A percentile compares a stretch with the other conserved stretches of the same genome.
Conservation (phyloP, 1,140 invertebrate species). For the Brachionus sp. region DNA sequence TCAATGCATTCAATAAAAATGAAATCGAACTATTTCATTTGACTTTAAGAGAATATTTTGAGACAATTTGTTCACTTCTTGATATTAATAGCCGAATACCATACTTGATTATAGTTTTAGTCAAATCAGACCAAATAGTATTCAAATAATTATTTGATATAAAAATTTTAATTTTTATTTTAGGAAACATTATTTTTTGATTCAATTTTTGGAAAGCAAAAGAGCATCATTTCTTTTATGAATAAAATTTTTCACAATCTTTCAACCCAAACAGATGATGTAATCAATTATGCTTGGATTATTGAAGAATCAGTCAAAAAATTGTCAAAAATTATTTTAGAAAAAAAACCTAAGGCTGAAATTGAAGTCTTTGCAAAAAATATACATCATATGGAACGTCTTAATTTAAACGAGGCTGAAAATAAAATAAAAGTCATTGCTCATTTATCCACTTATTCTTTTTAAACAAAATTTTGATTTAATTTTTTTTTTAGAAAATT, state of each 20-base stretch:
- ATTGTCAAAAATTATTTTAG: not conserved
- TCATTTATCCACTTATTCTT: not conserved
- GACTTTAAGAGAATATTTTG: not conserved
- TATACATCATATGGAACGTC: not conserved
- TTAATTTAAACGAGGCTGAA: not conserved
- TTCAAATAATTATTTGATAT: not conserved
- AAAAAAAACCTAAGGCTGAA: not conserved
- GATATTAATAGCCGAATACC: constrained; percentile 4
- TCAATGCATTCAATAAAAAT: not conserved
- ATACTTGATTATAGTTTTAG: not conserved
- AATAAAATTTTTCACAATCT: not conserved
- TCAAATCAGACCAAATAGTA: not conserved
- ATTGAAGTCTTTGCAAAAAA: not conserved
- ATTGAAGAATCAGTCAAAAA: not conserved
- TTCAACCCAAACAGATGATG: not conserved
- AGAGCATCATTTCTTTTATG: not conserved
- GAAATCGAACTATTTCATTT: not conserved
- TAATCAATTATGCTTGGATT: not conserved
- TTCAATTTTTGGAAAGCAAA: not conserved
- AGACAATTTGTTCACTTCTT: not conserved
- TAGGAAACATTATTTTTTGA: constrained; percentile 3
- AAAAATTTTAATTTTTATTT: not conserved
- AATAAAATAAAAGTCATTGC: not conserved
- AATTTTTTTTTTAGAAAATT: not conserved
- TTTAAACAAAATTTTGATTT: no score